Evolutionary conservation across 1,140 invertebrate species (phyloP).

Genomic region (Leucophenga varia): DNA sequence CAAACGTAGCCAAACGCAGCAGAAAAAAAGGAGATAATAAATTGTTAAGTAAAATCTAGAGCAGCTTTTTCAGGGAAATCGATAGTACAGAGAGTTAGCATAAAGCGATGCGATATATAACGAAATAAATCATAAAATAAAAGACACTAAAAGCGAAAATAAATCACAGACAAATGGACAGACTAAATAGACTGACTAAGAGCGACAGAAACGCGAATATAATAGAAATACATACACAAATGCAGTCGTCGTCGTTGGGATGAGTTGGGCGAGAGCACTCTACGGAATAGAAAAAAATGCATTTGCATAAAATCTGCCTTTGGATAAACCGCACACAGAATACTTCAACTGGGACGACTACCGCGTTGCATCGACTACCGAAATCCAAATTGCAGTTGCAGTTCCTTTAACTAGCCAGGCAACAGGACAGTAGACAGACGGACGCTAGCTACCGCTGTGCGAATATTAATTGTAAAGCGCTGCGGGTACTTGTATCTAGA

Average conservation of each 20-base stretch:
- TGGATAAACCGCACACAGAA: too few species aligned
- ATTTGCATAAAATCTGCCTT: too few species aligned
- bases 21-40: conserved; percentile 3
- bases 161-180: conserved; percentile 28
- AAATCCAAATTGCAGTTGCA: too few species aligned
- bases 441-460: conserved; percentile 6
- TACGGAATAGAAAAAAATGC: too few species aligned
- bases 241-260: too few species aligned
- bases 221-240: neutral
- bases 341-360: too few species aligned
- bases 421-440: too few species aligned
- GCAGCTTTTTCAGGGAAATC: neutral
- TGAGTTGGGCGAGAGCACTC: too few species aligned
- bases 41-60: neutral
- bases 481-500: too few species aligned
- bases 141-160: conserved; percentile 48
- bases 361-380: too few species aligned
- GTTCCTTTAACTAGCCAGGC: too few species aligned
- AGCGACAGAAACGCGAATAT: too few species aligned
- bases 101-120: neutral
- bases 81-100: neutral
- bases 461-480: conserved; percentile 29
- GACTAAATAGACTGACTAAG: neutral
- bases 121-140: conserved; percentile 44
- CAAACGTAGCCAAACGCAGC: conserved; percentile 18